Conservation (phyloP, 2,888 invertebrate genomes). For the Drosophila ustulata region DNA sequence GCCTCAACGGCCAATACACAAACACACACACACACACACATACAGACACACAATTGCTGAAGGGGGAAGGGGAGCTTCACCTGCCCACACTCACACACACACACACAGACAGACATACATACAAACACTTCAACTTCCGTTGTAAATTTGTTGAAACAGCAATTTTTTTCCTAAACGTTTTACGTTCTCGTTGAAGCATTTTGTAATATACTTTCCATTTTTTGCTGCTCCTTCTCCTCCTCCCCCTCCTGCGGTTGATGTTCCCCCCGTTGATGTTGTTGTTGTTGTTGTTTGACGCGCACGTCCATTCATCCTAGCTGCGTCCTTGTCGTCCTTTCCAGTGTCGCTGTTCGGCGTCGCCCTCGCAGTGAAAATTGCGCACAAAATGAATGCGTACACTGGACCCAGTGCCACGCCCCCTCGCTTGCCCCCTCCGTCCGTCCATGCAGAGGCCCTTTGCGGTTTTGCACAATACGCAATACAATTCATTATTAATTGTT, state of each 20-base stretch:
- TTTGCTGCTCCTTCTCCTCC: slow-evolving; percentile 29
- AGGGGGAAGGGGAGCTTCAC: slow-evolving; percentile 1
- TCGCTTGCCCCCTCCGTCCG: not conserved
- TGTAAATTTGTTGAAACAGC: slow-evolving; percentile 81
- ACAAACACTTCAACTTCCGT: slow-evolving; percentile 74
- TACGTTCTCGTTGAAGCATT: slow-evolving; percentile 59
- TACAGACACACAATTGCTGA: slow-evolving; percentile 34
- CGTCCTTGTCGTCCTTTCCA: slow-evolving; percentile 52
- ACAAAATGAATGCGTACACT: slow-evolving; percentile 69
- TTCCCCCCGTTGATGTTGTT: slow-evolving; percentile 22
- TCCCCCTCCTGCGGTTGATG: slow-evolving; percentile 15
- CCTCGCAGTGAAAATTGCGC: slow-evolving; percentile 54
- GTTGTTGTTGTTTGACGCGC: slow-evolving; percentile 57
- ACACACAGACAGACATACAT: slow-evolving; percentile 17
- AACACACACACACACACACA: slow-evolving; percentile 27
- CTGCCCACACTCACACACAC: slow-evolving; percentile 35
- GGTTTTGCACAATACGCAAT: slow-evolving; percentile 76
- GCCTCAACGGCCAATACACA: slow-evolving; percentile 51
- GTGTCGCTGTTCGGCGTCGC: slow-evolving; percentile 29
- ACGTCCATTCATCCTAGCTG: slow-evolving; percentile 64
- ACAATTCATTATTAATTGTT: slow-evolving; percentile 82
- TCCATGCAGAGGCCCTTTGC: slow-evolving; percentile 38
- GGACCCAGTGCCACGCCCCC: slow-evolving; percentile 39
- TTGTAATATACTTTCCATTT: slow-evolving; percentile 76
- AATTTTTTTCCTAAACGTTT: slow-evolving; percentile 67